Evolutionary conservation across 2,797 vertebrate genomes (phyloP).

Genomic region (Xyrichtys novacula): DNA sequence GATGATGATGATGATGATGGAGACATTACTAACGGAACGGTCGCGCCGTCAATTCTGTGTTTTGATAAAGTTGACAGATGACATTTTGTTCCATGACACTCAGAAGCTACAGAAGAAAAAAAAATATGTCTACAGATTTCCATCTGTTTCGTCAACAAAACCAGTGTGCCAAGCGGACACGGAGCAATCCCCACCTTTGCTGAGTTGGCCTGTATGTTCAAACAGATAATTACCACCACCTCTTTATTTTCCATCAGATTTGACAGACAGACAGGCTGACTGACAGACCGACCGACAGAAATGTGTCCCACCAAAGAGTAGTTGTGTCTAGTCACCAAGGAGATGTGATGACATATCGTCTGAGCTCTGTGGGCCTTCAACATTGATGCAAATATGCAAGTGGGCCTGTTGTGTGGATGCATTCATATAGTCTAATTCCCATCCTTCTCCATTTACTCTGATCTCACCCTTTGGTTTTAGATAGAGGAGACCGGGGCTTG

Average conservation of each 20-base stretch:
- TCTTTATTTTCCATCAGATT: too few species aligned
- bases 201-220: background rate
- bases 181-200: background rate
- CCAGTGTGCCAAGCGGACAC: background rate
- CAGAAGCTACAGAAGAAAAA: constrained; percentile 2
- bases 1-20: constrained; percentile 56
- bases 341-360: constrained; percentile 17
- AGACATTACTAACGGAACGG: constrained; percentile 57
- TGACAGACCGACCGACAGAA: background rate
- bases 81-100: constrained; percentile 61
- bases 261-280: background rate
- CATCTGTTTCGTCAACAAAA: background rate
- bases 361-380: constrained; percentile 4
- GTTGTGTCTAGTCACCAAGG: background rate
- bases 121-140: background rate
- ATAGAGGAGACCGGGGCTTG: too few species aligned
- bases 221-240: background rate
- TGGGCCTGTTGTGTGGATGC: background rate
- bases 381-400: constrained; percentile 16
- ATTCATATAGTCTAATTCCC: too few species aligned
- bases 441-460: too few species aligned
- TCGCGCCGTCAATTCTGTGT: constrained; percentile 37
- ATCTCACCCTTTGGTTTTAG: too few species aligned
- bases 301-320: constrained; percentile 1
- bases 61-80: constrained; percentile 58